A percentile compares a stretch with the other conserved stretches of the same genome.
Evolutionary conservation across 2,888 invertebrate genomes (phyloP).

Genomic region (Pseudoips prasinana): DNA sequence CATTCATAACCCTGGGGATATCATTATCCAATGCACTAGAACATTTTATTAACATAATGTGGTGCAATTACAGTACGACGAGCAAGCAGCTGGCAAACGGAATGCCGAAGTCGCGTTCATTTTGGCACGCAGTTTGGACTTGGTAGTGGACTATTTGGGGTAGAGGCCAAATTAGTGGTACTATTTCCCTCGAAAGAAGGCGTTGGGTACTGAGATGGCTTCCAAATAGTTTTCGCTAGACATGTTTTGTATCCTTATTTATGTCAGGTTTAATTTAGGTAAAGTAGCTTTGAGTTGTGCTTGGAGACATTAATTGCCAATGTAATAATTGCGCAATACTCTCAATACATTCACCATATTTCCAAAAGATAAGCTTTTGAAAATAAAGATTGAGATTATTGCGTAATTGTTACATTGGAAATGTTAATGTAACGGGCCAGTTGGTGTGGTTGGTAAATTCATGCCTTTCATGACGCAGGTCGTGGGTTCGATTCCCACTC

Average conservation of each 20-base stretch:
- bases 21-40: slow-evolving; percentile 7
- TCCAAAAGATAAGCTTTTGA: too few species aligned
- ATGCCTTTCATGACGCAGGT: too few species aligned
- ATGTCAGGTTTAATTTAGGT: too few species aligned
- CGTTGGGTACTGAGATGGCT: slow-evolving; percentile 36
- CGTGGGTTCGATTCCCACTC: too few species aligned
- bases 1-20: neutral
- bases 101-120: slow-evolving; percentile 45
- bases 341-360: too few species aligned
- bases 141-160: slow-evolving; percentile 38
- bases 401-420: too few species aligned
- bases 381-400: too few species aligned
- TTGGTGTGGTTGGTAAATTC: too few species aligned
- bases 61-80: slow-evolving; percentile 49
- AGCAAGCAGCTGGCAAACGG: slow-evolving; percentile 43
- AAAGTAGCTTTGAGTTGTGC: too few species aligned
- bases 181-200: slow-evolving; percentile 39
- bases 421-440: too few species aligned
- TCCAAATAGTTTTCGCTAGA: slow-evolving; percentile 34
- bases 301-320: too few species aligned
- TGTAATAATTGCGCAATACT: too few species aligned
- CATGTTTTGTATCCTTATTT: slow-evolving; percentile 9
- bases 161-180: slow-evolving; percentile 58
- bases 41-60: slow-evolving; percentile 57
- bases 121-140: slow-evolving; percentile 56